Evolutionary conservation across 2,888 invertebrate species (phyloP).

Genomic region (Amphipyra tragopoginis): DNA sequence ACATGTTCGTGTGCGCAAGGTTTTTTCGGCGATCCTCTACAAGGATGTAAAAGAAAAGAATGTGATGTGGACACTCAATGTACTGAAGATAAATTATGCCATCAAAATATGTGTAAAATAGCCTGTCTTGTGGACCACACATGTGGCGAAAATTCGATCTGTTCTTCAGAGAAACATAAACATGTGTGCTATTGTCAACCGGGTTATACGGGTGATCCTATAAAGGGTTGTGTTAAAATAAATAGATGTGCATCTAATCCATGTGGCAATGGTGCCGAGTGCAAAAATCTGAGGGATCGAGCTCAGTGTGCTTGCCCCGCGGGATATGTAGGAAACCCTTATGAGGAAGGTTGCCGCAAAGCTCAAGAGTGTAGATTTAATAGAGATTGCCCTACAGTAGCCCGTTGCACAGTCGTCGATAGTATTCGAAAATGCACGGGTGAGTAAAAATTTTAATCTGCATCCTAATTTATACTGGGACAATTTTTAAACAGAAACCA

Average conservation of each 20-base stretch:
- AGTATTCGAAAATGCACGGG: conserved; percentile 95
- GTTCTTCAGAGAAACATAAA: conserved; percentile 95
- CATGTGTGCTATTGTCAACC: conserved; percentile 95
- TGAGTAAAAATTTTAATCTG: conserved; percentile 52
- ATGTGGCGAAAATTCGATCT: conserved; percentile 95
- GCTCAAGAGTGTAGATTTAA: conserved; percentile 95
- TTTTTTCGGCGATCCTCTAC: conserved; percentile 94
- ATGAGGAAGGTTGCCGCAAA: conserved; percentile 94
- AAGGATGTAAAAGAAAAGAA: conserved; percentile 95
- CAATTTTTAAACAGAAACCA: not conserved
- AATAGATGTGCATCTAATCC: conserved; percentile 95
- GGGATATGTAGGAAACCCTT: conserved; percentile 95
- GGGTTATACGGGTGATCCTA: conserved; percentile 95
- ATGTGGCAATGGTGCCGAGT: conserved; percentile 94
- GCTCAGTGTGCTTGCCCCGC: conserved; percentile 94
- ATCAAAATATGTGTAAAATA: conserved; percentile 95
- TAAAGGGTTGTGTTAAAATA: conserved; percentile 92
- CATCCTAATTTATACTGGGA: not conserved
- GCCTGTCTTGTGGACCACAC: conserved; percentile 95
- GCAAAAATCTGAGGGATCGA: conserved; percentile 94
- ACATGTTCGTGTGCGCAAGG: conserved; percentile 94
- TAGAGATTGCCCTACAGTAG: conserved; percentile 94
- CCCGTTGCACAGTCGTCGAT: conserved; percentile 93
- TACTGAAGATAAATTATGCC: conserved; percentile 95
- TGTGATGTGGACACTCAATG: conserved; percentile 93